Evolutionary conservation across 2,113 vertebrate genomes (phyloP), one percentile per base, ranked within the genome.

Genomic region (Eupsittula cactorum): DNA sequence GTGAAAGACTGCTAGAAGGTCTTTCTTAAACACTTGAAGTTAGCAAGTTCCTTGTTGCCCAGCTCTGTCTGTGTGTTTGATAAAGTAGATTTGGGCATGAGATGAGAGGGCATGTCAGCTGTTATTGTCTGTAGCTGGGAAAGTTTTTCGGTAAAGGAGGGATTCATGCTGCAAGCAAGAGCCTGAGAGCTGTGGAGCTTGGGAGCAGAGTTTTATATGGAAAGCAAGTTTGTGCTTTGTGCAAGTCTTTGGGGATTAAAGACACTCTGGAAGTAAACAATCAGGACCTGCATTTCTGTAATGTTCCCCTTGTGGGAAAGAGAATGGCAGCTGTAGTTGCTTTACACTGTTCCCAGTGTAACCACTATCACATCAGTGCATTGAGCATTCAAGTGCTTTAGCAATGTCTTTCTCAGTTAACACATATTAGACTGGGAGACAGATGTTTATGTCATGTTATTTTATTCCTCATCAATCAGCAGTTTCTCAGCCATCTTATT

Each of bases 391-490:
- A 90, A 94, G 93, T 82, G 93, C 93, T 91, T 97, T 96, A 96
- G 71, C 96, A 95, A 82, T 93, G 95, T 96, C 93, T 96, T 97
- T 93, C 71, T 97, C 87, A 83, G 80, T 93, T 92, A 97, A 93
- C 87, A 91, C 77, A 27, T 86, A 83, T 95, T 96, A 96, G 91
- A 95, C 88, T 27, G 28, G 93, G 95, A 97, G 97, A 96, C 95
- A 97, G 97, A 95, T 89, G 97, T 98, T 97, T 96, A 89, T 97
- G 94, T 87, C 77, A 55, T 94, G 85, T 95, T 83, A 94, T 90
- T 92, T 96, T 97, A 96, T 95, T 96, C 97, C 96, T 97, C 95
- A 98, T 98, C 98, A 96, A 95, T 98, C 97, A 97, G 86, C 57
- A 57, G 90, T 97, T 98, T 97, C 95, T 70, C 76, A 94, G 93